Evolutionary conservation across 2,113 vertebrate genomes (phyloP).

Genomic region (Ctenomys sociabilis): DNA sequence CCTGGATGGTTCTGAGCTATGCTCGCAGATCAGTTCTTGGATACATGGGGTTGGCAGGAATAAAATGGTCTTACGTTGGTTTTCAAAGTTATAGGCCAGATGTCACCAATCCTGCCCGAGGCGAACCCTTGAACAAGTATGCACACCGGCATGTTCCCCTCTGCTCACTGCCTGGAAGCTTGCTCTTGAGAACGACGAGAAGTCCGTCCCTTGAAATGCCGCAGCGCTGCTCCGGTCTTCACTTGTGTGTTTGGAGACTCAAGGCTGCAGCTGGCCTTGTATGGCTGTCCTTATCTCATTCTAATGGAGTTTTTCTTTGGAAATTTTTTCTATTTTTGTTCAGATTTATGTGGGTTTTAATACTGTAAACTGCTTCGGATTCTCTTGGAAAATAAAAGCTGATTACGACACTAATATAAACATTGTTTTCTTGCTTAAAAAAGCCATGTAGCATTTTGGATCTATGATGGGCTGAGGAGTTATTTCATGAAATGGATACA

Average conservation of each 20-base stretch:
- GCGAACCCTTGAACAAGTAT: neutral
- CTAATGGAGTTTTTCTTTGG: neutral
- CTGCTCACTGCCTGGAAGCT: neutral
- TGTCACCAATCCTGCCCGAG: neutral
- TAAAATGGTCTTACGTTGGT: neutral
- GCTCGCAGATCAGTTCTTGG: neutral
- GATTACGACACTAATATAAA: neutral
- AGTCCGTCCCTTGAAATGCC: neutral
- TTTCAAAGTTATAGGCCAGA: constrained; percentile 22
- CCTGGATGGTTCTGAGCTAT: neutral
- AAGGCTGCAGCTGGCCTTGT: neutral
- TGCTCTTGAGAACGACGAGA: neutral
- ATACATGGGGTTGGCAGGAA: neutral
- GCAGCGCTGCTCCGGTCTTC: neutral
- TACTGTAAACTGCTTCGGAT: neutral
- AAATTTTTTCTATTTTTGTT: neutral
- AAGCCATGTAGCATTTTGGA: neutral
- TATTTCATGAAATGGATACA: neutral
- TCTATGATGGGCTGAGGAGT: constrained; percentile 34
- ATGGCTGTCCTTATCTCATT: neutral
- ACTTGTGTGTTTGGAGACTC: neutral
- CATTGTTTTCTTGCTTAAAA: neutral
- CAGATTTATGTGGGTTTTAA: neutral
- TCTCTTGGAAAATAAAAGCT: neutral
- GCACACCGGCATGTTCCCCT: neutral